These are phyloP conservation scores for Callipepla squamata DNA, from an alignment of 2,113 vertebrate genomes.

Conservation along the genomic window DNA sequence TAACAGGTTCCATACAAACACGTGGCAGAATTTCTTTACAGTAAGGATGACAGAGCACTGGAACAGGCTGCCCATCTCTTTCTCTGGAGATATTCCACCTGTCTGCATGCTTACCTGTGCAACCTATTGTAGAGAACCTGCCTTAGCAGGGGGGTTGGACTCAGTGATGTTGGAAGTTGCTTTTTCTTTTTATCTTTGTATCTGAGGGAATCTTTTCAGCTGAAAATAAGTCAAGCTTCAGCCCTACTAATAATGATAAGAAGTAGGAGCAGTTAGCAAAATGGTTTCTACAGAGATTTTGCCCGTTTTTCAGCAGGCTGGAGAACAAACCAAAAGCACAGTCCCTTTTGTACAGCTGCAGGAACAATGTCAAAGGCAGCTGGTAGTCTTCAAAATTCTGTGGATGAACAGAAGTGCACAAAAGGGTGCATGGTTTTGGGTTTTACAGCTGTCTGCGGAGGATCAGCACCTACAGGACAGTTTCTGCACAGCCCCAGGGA, in stretches of 20 bases:
- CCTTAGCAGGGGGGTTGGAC: too few relatives aligned
- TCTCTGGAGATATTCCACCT: too few relatives aligned
- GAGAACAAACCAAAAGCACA: neutral
- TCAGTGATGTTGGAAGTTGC: neutral
- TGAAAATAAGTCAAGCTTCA: neutral
- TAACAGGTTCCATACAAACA: too few relatives aligned
- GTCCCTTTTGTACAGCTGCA: neutral
- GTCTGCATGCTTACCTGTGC: too few relatives aligned
- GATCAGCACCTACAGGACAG: neutral
- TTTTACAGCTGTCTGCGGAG: neutral
- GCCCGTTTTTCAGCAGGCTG: neutral
- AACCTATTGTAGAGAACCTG: too few relatives aligned
- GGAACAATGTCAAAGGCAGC: neutral
- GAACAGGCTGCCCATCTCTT: too few relatives aligned
- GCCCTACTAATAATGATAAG: neutral
- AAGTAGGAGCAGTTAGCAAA: neutral
- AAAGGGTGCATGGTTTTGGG: neutral
- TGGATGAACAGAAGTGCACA: neutral
- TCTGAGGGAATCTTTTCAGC: neutral
- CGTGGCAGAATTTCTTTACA: too few relatives aligned
- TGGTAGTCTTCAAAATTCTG: neutral
- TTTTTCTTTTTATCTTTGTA: neutral
- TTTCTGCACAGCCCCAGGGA: accelerated
- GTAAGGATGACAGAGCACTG: too few relatives aligned
- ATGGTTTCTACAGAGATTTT: neutral